These are phyloP conservation scores for Aphelocoma coerulescens DNA, from an alignment of 2,113 vertebrate genomes.

Conservation along the genomic window DNA sequence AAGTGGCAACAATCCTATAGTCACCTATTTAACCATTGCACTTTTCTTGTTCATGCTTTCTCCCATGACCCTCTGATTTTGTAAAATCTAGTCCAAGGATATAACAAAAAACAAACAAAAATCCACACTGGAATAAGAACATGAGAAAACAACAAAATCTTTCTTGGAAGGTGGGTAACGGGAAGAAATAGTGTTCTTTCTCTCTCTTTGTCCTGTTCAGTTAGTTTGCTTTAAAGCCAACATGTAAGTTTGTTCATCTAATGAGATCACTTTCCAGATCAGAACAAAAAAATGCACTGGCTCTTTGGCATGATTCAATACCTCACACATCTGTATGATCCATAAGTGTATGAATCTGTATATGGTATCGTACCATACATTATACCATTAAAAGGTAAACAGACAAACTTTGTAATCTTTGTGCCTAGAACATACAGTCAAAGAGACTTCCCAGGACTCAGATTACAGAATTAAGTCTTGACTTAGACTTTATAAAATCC, in stretches of 20 bases:
- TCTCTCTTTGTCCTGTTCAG: neutral
- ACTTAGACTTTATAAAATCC: neutral
- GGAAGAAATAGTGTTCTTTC: neutral
- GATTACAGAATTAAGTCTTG: neutral
- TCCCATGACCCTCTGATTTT: neutral
- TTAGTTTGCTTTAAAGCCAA: neutral
- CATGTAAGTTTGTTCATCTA: neutral
- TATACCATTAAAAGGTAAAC: neutral
- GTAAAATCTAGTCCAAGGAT: neutral
- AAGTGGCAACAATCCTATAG: neutral
- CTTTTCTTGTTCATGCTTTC: neutral
- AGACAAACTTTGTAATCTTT: neutral
- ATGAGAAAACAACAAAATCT: neutral
- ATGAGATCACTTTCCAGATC: neutral
- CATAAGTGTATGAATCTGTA: neutral
- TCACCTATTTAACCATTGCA: neutral
- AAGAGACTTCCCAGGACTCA: neutral
- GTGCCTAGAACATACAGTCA: neutral
- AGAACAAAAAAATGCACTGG: neutral
- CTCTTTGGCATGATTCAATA: neutral
- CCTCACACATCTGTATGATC: neutral
- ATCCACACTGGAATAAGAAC: neutral
- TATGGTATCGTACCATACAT: neutral
- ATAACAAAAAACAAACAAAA: neutral
- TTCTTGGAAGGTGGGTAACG: neutral